Conservation (phyloP, 2,113 vertebrate genomes). For the Clarias batrachus region DNA sequence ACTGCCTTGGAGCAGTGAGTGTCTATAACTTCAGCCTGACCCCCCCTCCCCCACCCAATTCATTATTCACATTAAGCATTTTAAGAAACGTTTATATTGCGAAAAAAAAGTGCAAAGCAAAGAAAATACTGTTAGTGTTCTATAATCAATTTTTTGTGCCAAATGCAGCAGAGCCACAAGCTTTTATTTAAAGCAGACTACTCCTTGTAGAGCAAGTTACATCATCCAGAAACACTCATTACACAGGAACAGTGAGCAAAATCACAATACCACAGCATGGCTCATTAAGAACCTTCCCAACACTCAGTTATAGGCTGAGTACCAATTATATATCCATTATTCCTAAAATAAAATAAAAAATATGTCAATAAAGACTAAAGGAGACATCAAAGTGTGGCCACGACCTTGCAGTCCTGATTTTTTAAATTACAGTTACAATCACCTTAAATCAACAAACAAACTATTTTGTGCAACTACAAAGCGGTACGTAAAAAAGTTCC, state of each 20-base stretch:
- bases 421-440: constrained; percentile 1
- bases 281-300: background rate
- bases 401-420: background rate
- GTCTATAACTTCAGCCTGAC: background rate
- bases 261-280: background rate
- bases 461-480: background rate
- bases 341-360: background rate
- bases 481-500: background rate
- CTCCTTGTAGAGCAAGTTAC: background rate
- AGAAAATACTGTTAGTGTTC: background rate
- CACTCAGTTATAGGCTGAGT: background rate
- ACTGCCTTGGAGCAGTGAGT: background rate
- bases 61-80: constrained; percentile 3
- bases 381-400: background rate
- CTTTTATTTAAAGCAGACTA: constrained; percentile 5
- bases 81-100: background rate
- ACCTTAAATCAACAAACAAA: constrained; percentile 13
- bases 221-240: background rate
- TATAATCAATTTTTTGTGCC: background rate
- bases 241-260: no score
- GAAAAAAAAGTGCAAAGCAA: background rate
- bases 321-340: background rate
- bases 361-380: background rate
- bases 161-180: background rate
- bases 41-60: background rate